Evolutionary conservation across 2,797 vertebrate genomes (phyloP).

Genomic region (Manis pentadactyla): DNA sequence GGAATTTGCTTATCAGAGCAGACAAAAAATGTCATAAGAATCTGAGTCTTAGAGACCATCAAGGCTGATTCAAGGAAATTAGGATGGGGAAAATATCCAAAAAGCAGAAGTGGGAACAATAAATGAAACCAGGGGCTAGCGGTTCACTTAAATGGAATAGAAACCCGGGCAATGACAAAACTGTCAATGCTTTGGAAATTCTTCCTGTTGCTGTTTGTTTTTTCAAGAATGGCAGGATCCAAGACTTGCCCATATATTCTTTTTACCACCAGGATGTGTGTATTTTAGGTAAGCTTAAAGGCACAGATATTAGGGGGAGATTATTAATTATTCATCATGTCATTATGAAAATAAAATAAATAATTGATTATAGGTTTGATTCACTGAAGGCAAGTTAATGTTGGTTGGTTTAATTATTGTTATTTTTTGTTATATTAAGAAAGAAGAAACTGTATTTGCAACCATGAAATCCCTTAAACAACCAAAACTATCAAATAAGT

Average conservation of each 20-base stretch:
- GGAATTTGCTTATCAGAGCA: not conserved
- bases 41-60: not conserved
- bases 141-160: not conserved
- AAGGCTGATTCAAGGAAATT: not conserved
- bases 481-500: not conserved
- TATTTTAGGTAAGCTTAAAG: not conserved
- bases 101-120: not conserved
- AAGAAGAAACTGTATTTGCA: not conserved
- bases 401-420: not conserved
- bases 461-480: not conserved
- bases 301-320: not conserved
- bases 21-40: not conserved
- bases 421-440: not conserved
- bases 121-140: not conserved
- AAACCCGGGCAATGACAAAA: not conserved
- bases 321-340: not conserved
- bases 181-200: not conserved
- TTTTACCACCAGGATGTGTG: not conserved
- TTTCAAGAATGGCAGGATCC: not conserved
- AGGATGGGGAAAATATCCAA: not conserved
- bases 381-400: not conserved
- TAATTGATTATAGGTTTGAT: not conserved
- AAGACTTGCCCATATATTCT: not conserved
- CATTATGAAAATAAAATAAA: constrained; percentile 6
- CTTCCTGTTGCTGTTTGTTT: not conserved